Evolutionary conservation across 2,797 vertebrate species (phyloP).

Genomic region (Lutjanus campechanus): DNA sequence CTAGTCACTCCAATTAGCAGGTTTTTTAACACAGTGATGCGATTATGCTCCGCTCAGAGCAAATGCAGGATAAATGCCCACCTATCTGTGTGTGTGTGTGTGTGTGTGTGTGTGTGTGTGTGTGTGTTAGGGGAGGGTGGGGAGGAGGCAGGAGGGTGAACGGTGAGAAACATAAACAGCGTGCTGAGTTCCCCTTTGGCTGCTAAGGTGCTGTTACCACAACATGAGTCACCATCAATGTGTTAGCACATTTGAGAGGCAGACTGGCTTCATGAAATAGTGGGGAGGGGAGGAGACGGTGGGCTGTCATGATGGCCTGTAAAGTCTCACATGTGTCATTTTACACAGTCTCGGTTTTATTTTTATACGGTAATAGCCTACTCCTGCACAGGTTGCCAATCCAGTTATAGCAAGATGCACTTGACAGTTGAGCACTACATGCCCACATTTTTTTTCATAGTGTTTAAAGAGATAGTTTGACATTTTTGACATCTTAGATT

Average conservation of each 20-base stretch:
- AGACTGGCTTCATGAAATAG: background rate
- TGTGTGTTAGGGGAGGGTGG: slow-evolving; percentile 5
- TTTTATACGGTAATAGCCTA: too few relatives aligned
- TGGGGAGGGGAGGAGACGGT: background rate
- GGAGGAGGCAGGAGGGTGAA: slow-evolving; percentile 14
- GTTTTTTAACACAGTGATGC: slow-evolving; percentile 45
- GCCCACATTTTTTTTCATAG: background rate
- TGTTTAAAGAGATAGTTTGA: background rate
- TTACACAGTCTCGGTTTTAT: background rate
- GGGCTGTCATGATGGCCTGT: background rate
- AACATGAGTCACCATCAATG: slow-evolving; percentile 66
- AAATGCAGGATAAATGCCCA: slow-evolving; percentile 35
- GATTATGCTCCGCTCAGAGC: slow-evolving; percentile 35
- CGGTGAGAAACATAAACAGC: slow-evolving; percentile 53
- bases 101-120: slow-evolving; percentile 11
- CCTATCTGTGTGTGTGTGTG: slow-evolving; percentile 30
- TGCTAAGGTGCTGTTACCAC: slow-evolving; percentile 61
- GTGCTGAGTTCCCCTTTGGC: slow-evolving; percentile 62
- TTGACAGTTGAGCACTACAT: background rate
- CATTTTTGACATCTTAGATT: background rate
- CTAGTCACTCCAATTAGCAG: slow-evolving; percentile 61
- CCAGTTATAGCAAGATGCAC: background rate
- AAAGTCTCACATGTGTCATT: background rate
- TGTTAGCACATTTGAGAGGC: slow-evolving; percentile 60
- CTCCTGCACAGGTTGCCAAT: background rate